These are phyloP conservation scores for Taurulus bubalis DNA, from an alignment of 2,113 vertebrate species.

Conservation along the genomic window DNA sequence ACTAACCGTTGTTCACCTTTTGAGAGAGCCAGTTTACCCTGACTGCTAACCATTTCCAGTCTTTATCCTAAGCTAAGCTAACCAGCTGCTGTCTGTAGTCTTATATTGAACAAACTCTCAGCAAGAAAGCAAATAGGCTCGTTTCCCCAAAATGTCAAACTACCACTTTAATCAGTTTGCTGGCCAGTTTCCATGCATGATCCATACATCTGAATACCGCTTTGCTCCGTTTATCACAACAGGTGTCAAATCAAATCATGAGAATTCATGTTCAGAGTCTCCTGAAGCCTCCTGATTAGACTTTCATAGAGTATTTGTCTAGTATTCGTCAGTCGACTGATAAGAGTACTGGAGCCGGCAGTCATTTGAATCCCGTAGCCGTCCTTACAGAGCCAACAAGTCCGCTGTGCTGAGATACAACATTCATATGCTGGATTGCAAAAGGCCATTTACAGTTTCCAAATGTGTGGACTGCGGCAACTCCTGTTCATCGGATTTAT, in stretches of 20 bases:
- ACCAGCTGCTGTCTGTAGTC: not conserved
- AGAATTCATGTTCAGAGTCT: not conserved
- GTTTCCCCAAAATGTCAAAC: slow-evolving; percentile 29
- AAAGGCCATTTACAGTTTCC: slow-evolving; percentile 67
- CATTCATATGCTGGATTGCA: slow-evolving; percentile 72
- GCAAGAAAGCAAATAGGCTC: not conserved
- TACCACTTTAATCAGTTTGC: slow-evolving; percentile 17
- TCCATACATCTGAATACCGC: slow-evolving; percentile 1
- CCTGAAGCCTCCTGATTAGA: not conserved
- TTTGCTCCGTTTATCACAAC: not conserved
- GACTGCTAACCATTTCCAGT: not conserved
- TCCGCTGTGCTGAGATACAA: slow-evolving; percentile 44
- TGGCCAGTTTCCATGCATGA: slow-evolving; percentile 15
- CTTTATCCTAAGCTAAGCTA: slow-evolving; percentile 15
- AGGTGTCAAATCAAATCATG: slow-evolving; percentile 7
- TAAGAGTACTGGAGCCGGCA: slow-evolving; percentile 2
- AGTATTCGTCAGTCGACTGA: slow-evolving; percentile 20
- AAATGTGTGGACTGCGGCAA: slow-evolving; percentile 55
- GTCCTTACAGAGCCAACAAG: slow-evolving; percentile 38
- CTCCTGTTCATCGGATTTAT: slow-evolving; percentile 38
- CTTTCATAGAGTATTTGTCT: slow-evolving; percentile 36
- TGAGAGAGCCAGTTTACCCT: not conserved
- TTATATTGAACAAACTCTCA: not conserved
- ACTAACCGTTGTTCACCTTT: not conserved
- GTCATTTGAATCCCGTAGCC: slow-evolving; percentile 42